Base-by-base conservation (phyloP, 2,888 invertebrate species). In the Horisme vitalbata region DNA sequence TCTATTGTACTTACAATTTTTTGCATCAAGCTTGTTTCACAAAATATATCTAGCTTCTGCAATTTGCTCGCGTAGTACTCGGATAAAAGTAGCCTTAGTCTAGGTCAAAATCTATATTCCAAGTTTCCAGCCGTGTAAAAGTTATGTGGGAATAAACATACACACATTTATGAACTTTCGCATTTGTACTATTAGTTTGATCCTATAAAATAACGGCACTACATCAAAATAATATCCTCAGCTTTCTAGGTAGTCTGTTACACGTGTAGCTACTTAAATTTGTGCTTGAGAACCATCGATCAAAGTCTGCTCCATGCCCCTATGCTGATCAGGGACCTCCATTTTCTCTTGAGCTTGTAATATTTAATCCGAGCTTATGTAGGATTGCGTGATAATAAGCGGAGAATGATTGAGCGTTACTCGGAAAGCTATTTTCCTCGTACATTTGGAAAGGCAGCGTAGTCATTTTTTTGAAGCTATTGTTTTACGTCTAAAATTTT, bases 321-420 rank as follows among this genome's bases (percentile, higher is more conserved):
- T 55, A 54, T 55, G 49, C 52, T 38, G 57, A 55, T 57, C 54
- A 48, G 54, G 55, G 54, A 55, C 55, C 52, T 48, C 61, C 52
- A 54, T 63, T 68, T 63, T 61, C 63, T 61, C 59, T 59, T 62
- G 64, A 62, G 65, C 59, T 62, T 59, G 57, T 69, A 71, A 71
- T 73, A 73, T 67, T 71, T 72, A 73, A 71, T 71, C 67, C 64
- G 52, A 56, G 63, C 61, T 67, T 66, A 71, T 61, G 67, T 71
- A 56, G 69, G 71, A 73, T 72, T 74, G 63, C 71, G 66, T 66
- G 68, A 71, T 73, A 70, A 75, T 77, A 68, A 68, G 59, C 57
- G 46, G 57, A 53, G 69, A 68, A 71, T 76, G 74, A 76, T 77
- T 62, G 71, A 73, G 68, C 66, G 61, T 65, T 66, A 57, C 58